Conservation (phyloP, 2,113 vertebrate species). For the Proterorhinus semilunaris region DNA sequence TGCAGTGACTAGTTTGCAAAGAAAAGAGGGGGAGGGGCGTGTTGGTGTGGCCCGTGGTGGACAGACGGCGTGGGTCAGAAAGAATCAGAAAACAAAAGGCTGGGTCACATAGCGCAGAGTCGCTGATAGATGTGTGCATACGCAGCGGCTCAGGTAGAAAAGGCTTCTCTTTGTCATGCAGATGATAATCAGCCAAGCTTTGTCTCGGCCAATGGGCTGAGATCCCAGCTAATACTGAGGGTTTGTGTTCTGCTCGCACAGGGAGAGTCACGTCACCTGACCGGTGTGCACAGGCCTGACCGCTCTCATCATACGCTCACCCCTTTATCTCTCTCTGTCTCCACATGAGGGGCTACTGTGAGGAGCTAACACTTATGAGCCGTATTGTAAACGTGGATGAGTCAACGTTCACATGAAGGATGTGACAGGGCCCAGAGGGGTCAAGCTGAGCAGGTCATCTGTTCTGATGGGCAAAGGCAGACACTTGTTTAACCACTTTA, state of each 20-base stretch:
- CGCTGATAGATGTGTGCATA: conserved; percentile 57
- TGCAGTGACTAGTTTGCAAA: conserved; percentile 31
- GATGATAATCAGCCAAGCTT: conserved; percentile 76
- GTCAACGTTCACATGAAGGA: conserved; percentile 26
- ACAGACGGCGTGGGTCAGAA: conserved; percentile 53
- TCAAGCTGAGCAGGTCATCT: conserved; percentile 8
- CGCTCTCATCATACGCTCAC: conserved; percentile 65
- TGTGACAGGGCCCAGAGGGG: conserved; percentile 20
- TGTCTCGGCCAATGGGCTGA: conserved; percentile 68
- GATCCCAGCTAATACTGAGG: conserved; percentile 66
- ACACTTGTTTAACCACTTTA: background rate
- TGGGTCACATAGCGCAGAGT: conserved; percentile 62
- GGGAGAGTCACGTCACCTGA: conserved; percentile 68
- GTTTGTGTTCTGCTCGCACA: conserved; percentile 65
- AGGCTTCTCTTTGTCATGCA: conserved; percentile 74
- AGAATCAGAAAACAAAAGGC: conserved; percentile 54
- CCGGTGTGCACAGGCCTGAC: conserved; percentile 71
- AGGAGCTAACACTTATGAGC: conserved; percentile 28
- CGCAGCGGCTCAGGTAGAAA: conserved; percentile 71
- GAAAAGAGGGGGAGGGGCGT: conserved; percentile 31
- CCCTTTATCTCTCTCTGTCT: conserved; percentile 19
- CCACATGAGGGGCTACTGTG: conserved; percentile 24
- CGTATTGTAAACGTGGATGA: conserved; percentile 32
- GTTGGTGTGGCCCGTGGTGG: conserved; percentile 48
- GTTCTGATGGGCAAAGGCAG: background rate